phyloP scores from a whole-genome alignment of 2,888 invertebrate genomes.

The Volucella bombylans region DNA sequence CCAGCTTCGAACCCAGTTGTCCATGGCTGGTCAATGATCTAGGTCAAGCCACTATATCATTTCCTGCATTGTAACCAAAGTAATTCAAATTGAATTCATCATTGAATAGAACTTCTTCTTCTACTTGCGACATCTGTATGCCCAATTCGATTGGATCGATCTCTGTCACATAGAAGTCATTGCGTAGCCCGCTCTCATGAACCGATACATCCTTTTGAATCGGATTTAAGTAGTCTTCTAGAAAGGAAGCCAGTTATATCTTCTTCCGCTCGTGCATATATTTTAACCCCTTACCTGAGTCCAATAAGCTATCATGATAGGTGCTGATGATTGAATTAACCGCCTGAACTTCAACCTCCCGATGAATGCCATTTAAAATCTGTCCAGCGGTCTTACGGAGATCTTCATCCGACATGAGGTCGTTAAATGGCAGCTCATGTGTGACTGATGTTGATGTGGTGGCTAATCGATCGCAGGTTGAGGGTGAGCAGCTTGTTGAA shows the following conservation, averaged over 20 bases:
- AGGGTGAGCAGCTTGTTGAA: slow-evolving; percentile 59
- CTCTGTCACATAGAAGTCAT: slow-evolving; percentile 81
- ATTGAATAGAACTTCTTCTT: slow-evolving; percentile 82
- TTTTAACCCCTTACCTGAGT: slow-evolving; percentile 79
- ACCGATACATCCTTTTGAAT: slow-evolving; percentile 91
- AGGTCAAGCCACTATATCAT: slow-evolving; percentile 82
- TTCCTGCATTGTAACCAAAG: slow-evolving; percentile 81
- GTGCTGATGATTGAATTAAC: slow-evolving; percentile 82
- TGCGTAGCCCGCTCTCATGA: slow-evolving; percentile 87
- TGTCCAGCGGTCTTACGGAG: slow-evolving; percentile 85
- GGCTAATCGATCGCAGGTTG: slow-evolving; percentile 51
- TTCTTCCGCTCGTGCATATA: not conserved
- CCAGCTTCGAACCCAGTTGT: slow-evolving; percentile 19
- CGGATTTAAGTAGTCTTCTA: slow-evolving; percentile 86
- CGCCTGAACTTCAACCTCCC: slow-evolving; percentile 85
- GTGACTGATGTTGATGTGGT: slow-evolving; percentile 45
- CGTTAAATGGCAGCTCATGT: slow-evolving; percentile 77
- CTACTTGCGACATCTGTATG: slow-evolving; percentile 80
- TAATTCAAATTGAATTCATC: slow-evolving; percentile 83
- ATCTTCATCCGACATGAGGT: slow-evolving; percentile 80
- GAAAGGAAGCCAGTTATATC: slow-evolving; percentile 27
- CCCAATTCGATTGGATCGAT: slow-evolving; percentile 83
- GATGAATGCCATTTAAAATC: slow-evolving; percentile 85
- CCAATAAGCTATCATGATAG: slow-evolving; percentile 81
- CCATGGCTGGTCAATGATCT: slow-evolving; percentile 29